phyloP scores from a whole-genome alignment of 2,113 vertebrate genomes.

The Petromus typicus region DNA sequence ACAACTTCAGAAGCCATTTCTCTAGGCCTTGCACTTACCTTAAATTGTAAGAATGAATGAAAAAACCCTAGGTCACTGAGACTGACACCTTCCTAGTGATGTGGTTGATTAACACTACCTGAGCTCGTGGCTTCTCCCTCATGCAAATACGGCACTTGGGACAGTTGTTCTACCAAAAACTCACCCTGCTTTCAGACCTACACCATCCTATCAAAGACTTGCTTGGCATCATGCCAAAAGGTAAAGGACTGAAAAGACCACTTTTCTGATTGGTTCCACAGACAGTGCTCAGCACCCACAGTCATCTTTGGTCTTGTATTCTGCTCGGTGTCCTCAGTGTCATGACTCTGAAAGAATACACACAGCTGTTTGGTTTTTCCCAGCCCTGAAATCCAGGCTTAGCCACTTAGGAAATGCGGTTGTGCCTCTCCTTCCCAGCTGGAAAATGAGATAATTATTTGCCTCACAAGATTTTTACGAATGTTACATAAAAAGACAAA shows the following conservation, averaged over 20 bases:
- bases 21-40: too few relatives aligned
- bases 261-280: not conserved
- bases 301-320: not conserved
- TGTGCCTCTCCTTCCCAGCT: not conserved
- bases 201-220: not conserved
- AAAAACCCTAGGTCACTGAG: too few relatives aligned
- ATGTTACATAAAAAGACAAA: not conserved
- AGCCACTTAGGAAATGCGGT: not conserved
- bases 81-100: too few relatives aligned
- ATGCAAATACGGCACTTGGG: too few relatives aligned
- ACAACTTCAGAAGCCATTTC: too few relatives aligned
- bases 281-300: not conserved
- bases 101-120: too few relatives aligned
- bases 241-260: not conserved
- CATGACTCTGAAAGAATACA: too few relatives aligned
- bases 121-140: too few relatives aligned
- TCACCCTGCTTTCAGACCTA: too few relatives aligned
- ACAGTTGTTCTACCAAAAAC: too few relatives aligned
- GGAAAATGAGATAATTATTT: not conserved
- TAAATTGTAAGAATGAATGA: too few relatives aligned
- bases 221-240: not conserved
- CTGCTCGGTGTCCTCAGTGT: too few relatives aligned
- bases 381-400: not conserved
- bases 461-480: not conserved
- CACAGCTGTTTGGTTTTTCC: not conserved